Base-by-base conservation (phyloP, 2,888 invertebrate genomes). In the Erebia ligea region DNA sequence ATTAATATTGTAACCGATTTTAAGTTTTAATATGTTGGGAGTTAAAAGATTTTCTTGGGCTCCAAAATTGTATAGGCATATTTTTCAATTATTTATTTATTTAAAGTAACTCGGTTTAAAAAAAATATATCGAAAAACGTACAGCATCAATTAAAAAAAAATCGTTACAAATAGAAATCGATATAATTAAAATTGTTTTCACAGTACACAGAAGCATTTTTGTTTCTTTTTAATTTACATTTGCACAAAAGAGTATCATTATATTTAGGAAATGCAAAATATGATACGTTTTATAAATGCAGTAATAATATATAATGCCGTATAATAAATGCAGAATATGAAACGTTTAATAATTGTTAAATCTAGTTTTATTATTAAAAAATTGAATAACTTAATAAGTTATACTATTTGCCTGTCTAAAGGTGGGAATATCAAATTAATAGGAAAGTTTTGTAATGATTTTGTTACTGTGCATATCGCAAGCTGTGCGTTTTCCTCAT, bases 401-500 rank as follows among this genome's bases (percentile, higher is more conserved):
- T 13, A 48, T 48, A 63, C n/a, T 63, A 56, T 67, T 70, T 70
- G 61, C 67, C 62, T 34, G 15, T 45, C 67, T 67, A 50, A 62
- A 70, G 66, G 56, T 45, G 54, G 67, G 56, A 67, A 17, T 62
- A 4, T 13, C 11, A n/a, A 42, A 25, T 40, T 11, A 40, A n/a
- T 34, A 34, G 19, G 25, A 34, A 34, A 6, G 34, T 34, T 34
- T 34, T 34, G 34, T 34, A 34, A 34, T 34, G 6, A 34, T 34
- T 34, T 34, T 34, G 34, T 34, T 6, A 6, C 1, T 21, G 21
- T 21, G n/a, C n/a, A n/a, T n/a, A n/a, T n/a, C n/a, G n/a, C n/a
- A n/a, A n/a, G n/a, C n/a, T n/a, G n/a, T n/a, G n/a, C n/a, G n/a
- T n/a, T n/a, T n/a, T n/a, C n/a, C n/a, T n/a, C n/a, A n/a, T n/a